Base-by-base conservation (phyloP, 2,888 invertebrate genomes). In the Metallyticus violacea region DNA sequence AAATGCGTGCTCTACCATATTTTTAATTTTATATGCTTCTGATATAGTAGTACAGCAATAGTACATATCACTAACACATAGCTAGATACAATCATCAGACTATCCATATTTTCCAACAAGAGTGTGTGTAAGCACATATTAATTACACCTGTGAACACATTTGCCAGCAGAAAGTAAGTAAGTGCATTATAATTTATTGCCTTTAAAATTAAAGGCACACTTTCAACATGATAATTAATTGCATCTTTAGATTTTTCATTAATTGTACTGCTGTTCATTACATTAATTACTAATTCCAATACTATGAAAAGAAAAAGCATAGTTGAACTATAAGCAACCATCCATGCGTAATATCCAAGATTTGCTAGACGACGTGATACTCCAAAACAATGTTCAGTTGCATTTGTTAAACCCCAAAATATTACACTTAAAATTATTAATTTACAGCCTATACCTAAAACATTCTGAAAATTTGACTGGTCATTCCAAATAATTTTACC, bases 301-400 rank as follows among this genome's bases (percentile, higher is more conserved):
- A 93, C 89, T 90, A 94, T 93, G 90, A 94, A 93, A 27, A 94
- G 89, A 30, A 92, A 92, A 0, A 94, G 90, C 88, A 95, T 91
- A 26, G 93, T 93, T 1, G 94, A 90, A n/a, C 95, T 92, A 29
- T 95, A 91, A 83, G 95, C 94, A 87, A 96, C 93, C 89, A 97
- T 93, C 95, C 97, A 98, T 26, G 95, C 90, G 86, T 96, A 94
- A 90, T 97, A 99, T 0, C 96, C 94, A 15, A 96, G 91, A 92
- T 99, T 99, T 1, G 96, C 97, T 89, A 98, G 92, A 85, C 97
- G 94, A 89, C 99, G 94, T 0, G 98, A 98, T 5, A 95, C 92
- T 79, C 94, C 94, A 85, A 94, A 93, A 82, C 92, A 91, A 6
- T 91, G 26, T 76, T 81, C 26, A 79, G 26, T 77, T 27, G 76